Evolutionary conservation across 1,140 invertebrate genomes (phyloP), one percentile per base, ranked within the genome.

Genomic region (Bombus breviceps): DNA sequence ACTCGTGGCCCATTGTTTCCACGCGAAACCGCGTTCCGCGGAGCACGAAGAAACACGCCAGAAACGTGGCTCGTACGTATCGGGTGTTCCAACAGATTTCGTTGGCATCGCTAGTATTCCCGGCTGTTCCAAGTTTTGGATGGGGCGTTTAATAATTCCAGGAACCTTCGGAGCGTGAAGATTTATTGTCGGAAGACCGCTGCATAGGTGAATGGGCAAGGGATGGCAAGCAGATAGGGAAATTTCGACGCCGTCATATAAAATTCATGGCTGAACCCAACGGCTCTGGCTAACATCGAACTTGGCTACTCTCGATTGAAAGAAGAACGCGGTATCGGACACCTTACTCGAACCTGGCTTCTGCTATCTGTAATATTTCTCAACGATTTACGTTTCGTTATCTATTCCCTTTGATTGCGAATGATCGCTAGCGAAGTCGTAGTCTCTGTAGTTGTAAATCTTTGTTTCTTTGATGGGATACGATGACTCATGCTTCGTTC

Each of bases 1-100:
- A 9, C 37, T 41, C 75, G 37, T 3, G 28, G 4, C 13, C 39
- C 18, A 77, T 77, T 77, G 75, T 64, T 77, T 12, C 57, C 22
- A n/a, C 8, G 37, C 57, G 57, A 62, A 41, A n/a, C n/a, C 57
- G 76, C 57, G 76, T 78, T 78, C 76, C 59, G 10, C n/a, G 37
- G 32, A 64, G 59, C 76, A 22, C 57, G 57, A 64, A 64, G 39
- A 64, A 64, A 28, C 76, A 78, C n/a, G 34, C 76, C 28, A 77
- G 75, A 41, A 77, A 77, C 75, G 57, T 28, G 25, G 57, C 32
- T 76, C 13, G 22, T 18, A 22, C 34, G 22, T 37, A 59, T 34
- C n/a, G 39, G 66, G 66, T 69, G 22, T n/a, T 32, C 8, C 18
- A 22, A n/a, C 62, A 53, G 47, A 53, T 53, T 53, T 53, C 47